Evolutionary conservation across 2,888 invertebrate genomes (phyloP), one percentile per base, ranked within the genome.

Genomic region (Polymixis lichenea): DNA sequence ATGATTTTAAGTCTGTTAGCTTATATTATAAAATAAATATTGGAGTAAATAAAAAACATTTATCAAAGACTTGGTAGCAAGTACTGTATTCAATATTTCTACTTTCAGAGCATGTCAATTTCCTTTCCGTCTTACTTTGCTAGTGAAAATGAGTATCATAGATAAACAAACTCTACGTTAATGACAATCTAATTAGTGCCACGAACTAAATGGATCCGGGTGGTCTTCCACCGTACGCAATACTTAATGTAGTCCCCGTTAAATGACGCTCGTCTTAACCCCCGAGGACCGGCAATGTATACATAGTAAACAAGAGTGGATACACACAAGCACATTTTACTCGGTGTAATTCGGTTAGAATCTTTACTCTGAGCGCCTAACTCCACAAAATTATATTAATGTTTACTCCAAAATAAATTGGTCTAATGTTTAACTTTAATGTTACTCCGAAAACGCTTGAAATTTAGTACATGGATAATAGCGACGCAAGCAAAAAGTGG

Each of bases 111-210:
- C 56, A 58, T 38, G 43, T 58, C 46, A 4, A 28, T 53, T 58
- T 68, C 46, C 38, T 67, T 43, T 46, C 11, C 22, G 25, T 53
- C 4, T 64, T 64, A n/a, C 46, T 66, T 69, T n/a, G 3, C n/a
- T n/a, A 58, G 68, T 53, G 32, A 65, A 68, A 75, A 75, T 80
- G 56, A 71, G 51, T 51, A 61, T 60, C 43, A 60, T 71, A 75
- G 60, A 75, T 80, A 80, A 69, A 80, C 74, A 79, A 65, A 58
- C 65, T 79, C 71, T 43, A 55, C 72, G 66, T 66, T 87, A 87
- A 87, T 78, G 78, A 75, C 66, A 72, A 84, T 82, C 74, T 86
- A 81, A 85, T 86, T 86, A 87, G 80, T 65, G 43, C 32, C 58
- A 62, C 65, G 68, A 74, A 85, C 74, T 72, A 71, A 80, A 76